Base-by-base conservation (phyloP, 1,140 invertebrate species). In the Neotoxoptera formosana region DNA sequence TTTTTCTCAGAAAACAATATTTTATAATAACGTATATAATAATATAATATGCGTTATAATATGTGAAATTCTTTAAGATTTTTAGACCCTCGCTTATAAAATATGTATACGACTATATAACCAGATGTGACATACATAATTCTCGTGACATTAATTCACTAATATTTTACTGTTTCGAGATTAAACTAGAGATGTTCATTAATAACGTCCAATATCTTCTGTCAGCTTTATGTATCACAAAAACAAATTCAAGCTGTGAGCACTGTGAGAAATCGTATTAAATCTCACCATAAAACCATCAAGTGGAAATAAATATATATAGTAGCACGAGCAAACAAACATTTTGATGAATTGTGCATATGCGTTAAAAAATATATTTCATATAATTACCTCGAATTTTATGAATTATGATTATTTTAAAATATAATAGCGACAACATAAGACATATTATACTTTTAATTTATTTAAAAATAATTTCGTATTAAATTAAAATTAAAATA, bases 81-180 rank as follows among this genome's bases (percentile, higher is more conserved):
- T 48, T 47, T n/a, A n/a, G 45, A n/a, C 86, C 30, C 30, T 88
- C 48, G 30, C 23, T 51, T n/a, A 87, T 36, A 41, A 47, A 30
- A 48, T 87, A 84, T 41, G 36, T 84, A 88, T 17, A 8, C 84
- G 45, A 87, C 84, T 25, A 67, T 67, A 67, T 14, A 51, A 21
- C 87, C 87, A 89, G 48, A 89, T 89, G 87, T 51, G 48, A 53
- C 87, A 51, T 36, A 34, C 20, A 36, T 53, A 34, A 34, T 88
- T 53, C 34, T 34, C 20, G 23, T n/a, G 87, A 89, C 87, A 36
- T 53, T 36, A 53, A 88, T 89, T 89, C 53, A 23, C 11, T 88
- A 23, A 88, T 88, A 88, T 51, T 87, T 87, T 87, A 84, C 81
- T 47, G 84, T 87, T 88, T 88, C 30, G 34, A 34, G 20, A 41